A percentile compares a stretch with the other conserved stretches of the same genome.
phyloP scores from a whole-genome alignment of 1,140 invertebrate genomes.

The Solenopsis invicta region DNA sequence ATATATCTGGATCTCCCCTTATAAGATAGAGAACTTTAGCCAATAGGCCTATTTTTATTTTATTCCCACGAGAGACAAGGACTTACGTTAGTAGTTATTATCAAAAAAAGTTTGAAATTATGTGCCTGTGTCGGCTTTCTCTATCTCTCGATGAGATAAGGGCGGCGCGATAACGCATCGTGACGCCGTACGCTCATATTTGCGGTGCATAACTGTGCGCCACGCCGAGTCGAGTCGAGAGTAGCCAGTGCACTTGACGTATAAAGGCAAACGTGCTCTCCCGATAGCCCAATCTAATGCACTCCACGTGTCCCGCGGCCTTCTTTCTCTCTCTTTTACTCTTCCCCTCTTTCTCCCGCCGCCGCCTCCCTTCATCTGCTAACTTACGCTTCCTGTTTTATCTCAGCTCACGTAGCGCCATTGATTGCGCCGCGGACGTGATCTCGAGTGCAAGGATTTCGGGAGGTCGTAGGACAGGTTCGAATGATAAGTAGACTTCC shows the following conservation, averaged over 20 bases:
- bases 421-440: slow-evolving; percentile 54
- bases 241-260: slow-evolving; percentile 34
- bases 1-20: too few relatives aligned
- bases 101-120: not conserved
- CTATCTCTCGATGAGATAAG: slow-evolving; percentile 51
- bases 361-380: not conserved
- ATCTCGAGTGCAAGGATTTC: slow-evolving; percentile 45
- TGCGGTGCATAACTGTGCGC: slow-evolving; percentile 22
- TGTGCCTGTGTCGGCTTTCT: slow-evolving; percentile 19
- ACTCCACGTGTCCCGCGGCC: not conserved
- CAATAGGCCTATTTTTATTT: not conserved
- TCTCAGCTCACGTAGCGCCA: slow-evolving; percentile 53
- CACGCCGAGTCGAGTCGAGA: slow-evolving; percentile 25
- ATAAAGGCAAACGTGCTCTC: slow-evolving; percentile 41
- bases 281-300: slow-evolving; percentile 29
- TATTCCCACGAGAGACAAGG: slow-evolving; percentile 8
- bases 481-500: slow-evolving; percentile 47
- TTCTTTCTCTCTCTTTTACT: not conserved
- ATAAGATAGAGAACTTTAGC: not conserved
- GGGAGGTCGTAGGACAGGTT: slow-evolving; percentile 18
- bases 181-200: slow-evolving; percentile 2
- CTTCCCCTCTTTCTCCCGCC: too few relatives aligned
- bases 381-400: slow-evolving; percentile 37
- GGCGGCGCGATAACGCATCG: slow-evolving; percentile 51
- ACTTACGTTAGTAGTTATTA: too few relatives aligned